Base-by-base conservation (phyloP, 2,888 invertebrate species). In the Amphipoea oculea region DNA sequence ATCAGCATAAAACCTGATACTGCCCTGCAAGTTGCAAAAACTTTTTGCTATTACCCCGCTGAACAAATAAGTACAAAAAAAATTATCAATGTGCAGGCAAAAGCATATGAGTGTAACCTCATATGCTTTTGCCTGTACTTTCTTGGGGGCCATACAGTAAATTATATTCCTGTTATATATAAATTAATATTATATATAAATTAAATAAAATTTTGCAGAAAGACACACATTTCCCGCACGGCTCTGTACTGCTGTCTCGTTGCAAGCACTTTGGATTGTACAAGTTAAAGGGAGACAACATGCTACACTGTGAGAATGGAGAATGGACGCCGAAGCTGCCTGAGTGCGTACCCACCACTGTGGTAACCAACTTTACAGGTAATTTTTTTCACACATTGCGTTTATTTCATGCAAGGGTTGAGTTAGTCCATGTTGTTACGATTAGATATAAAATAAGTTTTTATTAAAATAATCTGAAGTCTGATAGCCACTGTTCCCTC, bases 331-430 rank as follows among this genome's bases (percentile, higher is more conserved):
- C 98, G 1, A 97, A 97, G 86, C 96, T 98, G 92, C 99, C 99
- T 1, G 98, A 98, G 83, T 99, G 99, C 92, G 98, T 98, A 57
- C 98, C 98, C n/a, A 99, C 99, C 51, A 98, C 98, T 1, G 96
- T 98, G 63, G 97, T 99, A 87, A 98, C 98, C 65, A 99, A 99
- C 95, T 99, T 98, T 94, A 98, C 99, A 90, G 98, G 98, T 98
- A 95, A 69, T 72, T 17, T 60, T 63, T 62, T 40, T 36, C 36
- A 70, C 14, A 70, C 7, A 69, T 29, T 48, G 29, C 20, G 6
- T 20, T 69, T 69, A 51, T 29, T 23, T 69, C 20, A 69, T 12
- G 29, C 29, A 51, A 36, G 48, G 6, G 29, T 36, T 29, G 20
- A 48, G 69, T 68, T 68, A 48, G 45, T 11, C 29, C 20, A 48